Evolutionary conservation across 2,797 vertebrate species (phyloP).

Genomic region (Gadopsis marmoratus): DNA sequence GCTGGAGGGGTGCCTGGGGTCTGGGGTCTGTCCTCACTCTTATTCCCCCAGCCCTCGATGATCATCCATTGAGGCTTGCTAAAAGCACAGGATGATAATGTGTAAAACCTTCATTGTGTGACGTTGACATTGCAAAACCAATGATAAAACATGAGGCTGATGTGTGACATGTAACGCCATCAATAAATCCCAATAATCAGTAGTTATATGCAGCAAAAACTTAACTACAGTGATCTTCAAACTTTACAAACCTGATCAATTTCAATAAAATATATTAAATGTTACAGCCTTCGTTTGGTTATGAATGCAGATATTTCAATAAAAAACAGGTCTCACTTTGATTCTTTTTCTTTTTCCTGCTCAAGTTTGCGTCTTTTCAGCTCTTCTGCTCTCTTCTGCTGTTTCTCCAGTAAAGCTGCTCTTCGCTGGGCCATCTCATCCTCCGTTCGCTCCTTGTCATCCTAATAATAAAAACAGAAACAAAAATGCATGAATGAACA

Average conservation of each 20-base stretch:
- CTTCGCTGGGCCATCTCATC: conserved; percentile 92
- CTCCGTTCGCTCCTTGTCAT: conserved; percentile 88
- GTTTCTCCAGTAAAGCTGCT: conserved; percentile 91
- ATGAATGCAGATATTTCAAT: not conserved
- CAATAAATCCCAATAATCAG: not conserved
- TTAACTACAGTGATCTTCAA: not conserved
- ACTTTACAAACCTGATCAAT: not conserved
- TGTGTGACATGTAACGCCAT: not conserved
- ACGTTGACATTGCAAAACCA: conserved; percentile 1
- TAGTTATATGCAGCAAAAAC: not conserved
- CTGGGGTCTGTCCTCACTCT: conserved; percentile 76
- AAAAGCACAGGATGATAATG: conserved; percentile 1
- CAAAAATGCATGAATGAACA: not conserved
- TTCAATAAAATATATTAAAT: not conserved
- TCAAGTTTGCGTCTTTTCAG: conserved; percentile 88
- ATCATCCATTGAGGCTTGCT: conserved; percentile 86
- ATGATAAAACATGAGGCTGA: not conserved
- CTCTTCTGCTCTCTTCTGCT: conserved; percentile 92
- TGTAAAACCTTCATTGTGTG: not conserved
- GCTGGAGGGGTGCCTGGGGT: conserved; percentile 78
- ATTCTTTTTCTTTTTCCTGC: conserved; percentile 88
- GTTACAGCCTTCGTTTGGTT: not conserved
- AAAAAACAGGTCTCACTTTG: conserved; percentile 79
- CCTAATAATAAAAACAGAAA: conserved; percentile 46
- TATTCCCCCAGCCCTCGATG: conserved; percentile 82